Percentiles rank a stretch among this genome's conserved stretches.
These are phyloP conservation scores for Lepidocyrtinus sp. DNA, from an alignment of 2,888 invertebrate genomes.

Conservation along the genomic window DNA sequence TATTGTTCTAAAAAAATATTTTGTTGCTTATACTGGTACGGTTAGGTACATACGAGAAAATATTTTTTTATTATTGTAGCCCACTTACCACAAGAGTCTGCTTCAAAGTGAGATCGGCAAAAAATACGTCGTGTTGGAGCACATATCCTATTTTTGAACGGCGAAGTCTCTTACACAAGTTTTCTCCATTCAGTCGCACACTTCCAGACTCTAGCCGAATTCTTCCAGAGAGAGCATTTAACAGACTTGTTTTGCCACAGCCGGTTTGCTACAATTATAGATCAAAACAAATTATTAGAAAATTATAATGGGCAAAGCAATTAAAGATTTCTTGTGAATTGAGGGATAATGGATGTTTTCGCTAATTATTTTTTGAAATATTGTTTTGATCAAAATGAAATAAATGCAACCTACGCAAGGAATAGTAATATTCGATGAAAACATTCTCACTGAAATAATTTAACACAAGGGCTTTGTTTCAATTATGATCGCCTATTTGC, in stretches of 20 bases:
- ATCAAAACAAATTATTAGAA: slow-evolving; percentile 25
- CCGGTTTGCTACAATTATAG: slow-evolving; percentile 72
- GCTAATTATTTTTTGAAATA: no score
- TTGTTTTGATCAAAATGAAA: no score
- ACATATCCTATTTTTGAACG: slow-evolving; percentile 84
- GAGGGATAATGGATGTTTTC: neutral
- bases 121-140: slow-evolving; percentile 86
- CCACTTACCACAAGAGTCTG: slow-evolving; percentile 81
- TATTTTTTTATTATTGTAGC: no score
- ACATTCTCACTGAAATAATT: no score
- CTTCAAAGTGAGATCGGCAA: slow-evolving; percentile 83
- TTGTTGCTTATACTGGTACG: neutral
- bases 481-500: no score
- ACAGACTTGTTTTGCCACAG: slow-evolving; percentile 84
- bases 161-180: slow-evolving; percentile 80
- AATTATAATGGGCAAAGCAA: neutral
- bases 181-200: slow-evolving; percentile 79
- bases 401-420: neutral
- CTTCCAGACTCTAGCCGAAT: slow-evolving; percentile 79
- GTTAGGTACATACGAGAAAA: neutral
- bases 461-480: no score
- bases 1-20: neutral
- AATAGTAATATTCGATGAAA: neutral
- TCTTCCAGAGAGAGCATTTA: slow-evolving; percentile 84
- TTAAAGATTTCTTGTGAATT: neutral